Conservation (phyloP, 2,797 vertebrate genomes). For the Tympanoctomys barrerae region DNA sequence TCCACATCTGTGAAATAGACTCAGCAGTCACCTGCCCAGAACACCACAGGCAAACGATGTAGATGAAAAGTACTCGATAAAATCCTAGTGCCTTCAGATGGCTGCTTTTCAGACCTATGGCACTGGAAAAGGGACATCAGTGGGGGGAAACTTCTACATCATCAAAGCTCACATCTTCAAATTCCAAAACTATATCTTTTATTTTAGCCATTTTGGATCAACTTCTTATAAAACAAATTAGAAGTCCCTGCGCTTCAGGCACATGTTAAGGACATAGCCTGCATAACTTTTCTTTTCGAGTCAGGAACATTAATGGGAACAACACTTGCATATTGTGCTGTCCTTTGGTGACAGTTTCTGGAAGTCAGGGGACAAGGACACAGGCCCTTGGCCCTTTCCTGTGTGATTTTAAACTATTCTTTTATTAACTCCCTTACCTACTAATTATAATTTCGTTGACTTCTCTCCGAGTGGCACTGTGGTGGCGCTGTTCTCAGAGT, state of each 20-base stretch:
- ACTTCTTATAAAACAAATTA: background rate
- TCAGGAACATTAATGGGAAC: background rate
- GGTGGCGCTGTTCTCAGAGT: background rate
- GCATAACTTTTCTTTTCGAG: slow-evolving; percentile 26
- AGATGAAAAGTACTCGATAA: background rate
- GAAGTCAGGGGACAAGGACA: background rate
- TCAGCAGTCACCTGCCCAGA: background rate
- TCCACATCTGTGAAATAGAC: slow-evolving; percentile 20
- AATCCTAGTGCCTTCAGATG: background rate
- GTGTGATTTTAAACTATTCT: background rate
- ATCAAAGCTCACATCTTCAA: background rate
- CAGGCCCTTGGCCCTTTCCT: background rate
- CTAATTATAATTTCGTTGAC: background rate
- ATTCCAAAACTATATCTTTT: background rate
- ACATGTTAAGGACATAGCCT: background rate
- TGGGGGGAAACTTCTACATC: background rate
- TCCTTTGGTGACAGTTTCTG: background rate
- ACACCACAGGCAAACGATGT: background rate
- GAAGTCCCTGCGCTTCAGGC: background rate
- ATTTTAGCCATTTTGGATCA: slow-evolving; percentile 31
- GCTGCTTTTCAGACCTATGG: background rate
- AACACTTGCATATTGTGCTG: background rate
- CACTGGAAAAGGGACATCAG: background rate
- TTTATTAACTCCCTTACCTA: background rate
- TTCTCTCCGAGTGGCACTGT: accelerated